These are phyloP conservation scores for Lepidurus couesii DNA, from an alignment of 1,140 invertebrate genomes.

Conservation along the genomic window DNA sequence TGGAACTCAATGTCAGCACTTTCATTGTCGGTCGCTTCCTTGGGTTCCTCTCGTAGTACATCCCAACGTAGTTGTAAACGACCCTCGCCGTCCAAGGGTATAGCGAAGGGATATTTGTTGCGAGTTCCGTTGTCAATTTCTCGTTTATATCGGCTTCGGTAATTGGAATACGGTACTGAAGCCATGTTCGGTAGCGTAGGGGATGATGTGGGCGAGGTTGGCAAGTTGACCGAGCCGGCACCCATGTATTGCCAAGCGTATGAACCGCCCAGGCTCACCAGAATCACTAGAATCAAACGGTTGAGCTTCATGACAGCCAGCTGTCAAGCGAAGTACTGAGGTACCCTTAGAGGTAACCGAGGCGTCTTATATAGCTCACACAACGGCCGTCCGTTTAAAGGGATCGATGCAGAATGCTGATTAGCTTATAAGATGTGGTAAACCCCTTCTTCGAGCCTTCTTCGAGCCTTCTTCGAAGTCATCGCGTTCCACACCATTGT, in stretches of 20 bases:
- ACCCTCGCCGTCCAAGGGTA: background rate
- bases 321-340: background rate
- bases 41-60: background rate
- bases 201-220: background rate
- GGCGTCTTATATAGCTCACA: background rate
- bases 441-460: background rate
- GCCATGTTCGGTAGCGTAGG: background rate
- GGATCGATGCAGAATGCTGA: conserved; percentile 13
- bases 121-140: background rate
- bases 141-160: background rate
- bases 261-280: background rate
- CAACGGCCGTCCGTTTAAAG: background rate
- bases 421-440: conserved; percentile 1
- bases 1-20: background rate
- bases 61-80: background rate
- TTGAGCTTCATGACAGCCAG: background rate
- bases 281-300: background rate
- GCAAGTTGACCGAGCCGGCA: background rate
- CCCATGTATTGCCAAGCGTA: background rate
- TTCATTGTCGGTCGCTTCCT: background rate
- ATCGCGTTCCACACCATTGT: background rate
- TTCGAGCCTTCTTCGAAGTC: background rate
- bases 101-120: background rate
- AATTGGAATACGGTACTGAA: background rate
- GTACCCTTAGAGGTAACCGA: background rate